Percentiles rank a stretch among this genome's conserved stretches.
These are phyloP conservation scores for Opisthocomus hoazin DNA, from an alignment of 2,113 vertebrate genomes.

Conservation along the genomic window DNA sequence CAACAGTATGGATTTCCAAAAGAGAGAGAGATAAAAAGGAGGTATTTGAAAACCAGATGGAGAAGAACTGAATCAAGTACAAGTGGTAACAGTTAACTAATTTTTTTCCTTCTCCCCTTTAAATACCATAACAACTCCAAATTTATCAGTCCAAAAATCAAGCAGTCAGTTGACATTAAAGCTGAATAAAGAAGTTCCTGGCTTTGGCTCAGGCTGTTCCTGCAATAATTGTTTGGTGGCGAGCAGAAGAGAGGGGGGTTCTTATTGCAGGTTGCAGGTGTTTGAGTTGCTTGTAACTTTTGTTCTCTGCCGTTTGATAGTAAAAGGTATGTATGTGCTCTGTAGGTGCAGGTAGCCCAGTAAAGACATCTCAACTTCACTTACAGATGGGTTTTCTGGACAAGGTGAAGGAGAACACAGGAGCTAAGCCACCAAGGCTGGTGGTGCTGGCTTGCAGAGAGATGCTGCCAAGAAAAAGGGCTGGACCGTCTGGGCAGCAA, in stretches of 20 bases:
- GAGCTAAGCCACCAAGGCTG: neutral
- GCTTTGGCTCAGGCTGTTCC: constrained; percentile 24
- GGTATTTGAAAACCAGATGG: constrained; percentile 62
- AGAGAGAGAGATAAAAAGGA: neutral
- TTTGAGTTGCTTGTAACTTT: neutral
- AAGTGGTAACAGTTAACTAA: constrained; percentile 83
- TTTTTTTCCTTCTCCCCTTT: constrained; percentile 67
- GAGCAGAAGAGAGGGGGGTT: neutral
- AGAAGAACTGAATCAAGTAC: constrained; percentile 76
- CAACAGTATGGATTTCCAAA: constrained; percentile 13
- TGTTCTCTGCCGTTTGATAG: neutral
- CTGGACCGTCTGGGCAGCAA: neutral
- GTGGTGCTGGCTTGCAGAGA: neutral
- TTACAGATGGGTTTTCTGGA: neutral
- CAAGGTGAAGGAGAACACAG: neutral
- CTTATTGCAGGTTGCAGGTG: neutral
- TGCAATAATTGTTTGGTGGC: neutral
- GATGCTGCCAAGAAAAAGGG: neutral
- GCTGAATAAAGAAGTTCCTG: constrained; percentile 51
- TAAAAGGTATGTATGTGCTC: neutral
- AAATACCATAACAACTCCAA: constrained; percentile 75
- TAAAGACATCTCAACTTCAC: neutral
- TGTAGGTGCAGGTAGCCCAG: neutral
- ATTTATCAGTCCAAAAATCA: constrained; percentile 71
- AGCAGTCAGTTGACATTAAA: constrained; percentile 51